phyloP scores from a whole-genome alignment of 2,113 vertebrate genomes.

The Tursiops truncatus region DNA sequence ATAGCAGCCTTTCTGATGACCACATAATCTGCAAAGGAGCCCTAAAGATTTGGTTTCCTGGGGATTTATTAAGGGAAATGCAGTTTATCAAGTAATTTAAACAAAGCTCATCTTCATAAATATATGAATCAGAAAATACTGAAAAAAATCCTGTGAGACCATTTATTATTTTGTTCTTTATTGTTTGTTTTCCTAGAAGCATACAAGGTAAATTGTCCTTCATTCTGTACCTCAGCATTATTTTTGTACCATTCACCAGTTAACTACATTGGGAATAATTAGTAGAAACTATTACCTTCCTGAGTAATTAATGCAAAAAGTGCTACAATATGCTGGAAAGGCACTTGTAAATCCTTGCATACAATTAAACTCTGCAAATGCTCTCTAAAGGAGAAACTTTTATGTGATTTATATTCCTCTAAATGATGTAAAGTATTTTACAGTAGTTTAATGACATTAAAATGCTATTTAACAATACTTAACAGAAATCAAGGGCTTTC shows the following conservation, averaged over 20 bases:
- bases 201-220: background rate
- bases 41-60: background rate
- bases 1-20: background rate
- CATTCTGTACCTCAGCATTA: conserved; percentile 5
- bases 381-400: conserved; percentile 51
- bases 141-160: background rate
- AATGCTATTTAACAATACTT: conserved; percentile 74
- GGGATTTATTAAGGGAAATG: background rate
- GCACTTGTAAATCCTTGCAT: conserved; percentile 45
- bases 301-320: conserved; percentile 63
- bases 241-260: conserved; percentile 29
- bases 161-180: background rate
- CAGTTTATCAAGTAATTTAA: background rate
- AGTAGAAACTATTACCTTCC: conserved; percentile 43
- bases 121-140: background rate
- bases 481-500: conserved; percentile 53
- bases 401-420: conserved; percentile 30
- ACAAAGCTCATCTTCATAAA: background rate
- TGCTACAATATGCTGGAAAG: background rate
- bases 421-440: conserved; percentile 66
- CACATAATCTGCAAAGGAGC: background rate
- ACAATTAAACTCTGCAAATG: conserved; percentile 55
- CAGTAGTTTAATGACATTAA: conserved; percentile 66
- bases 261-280: conserved; percentile 58
- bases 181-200: conserved; percentile 15